These are phyloP conservation scores for Eulemur macaco DNA, from an alignment of 2,113 vertebrate genomes.

Conservation along the genomic window DNA sequence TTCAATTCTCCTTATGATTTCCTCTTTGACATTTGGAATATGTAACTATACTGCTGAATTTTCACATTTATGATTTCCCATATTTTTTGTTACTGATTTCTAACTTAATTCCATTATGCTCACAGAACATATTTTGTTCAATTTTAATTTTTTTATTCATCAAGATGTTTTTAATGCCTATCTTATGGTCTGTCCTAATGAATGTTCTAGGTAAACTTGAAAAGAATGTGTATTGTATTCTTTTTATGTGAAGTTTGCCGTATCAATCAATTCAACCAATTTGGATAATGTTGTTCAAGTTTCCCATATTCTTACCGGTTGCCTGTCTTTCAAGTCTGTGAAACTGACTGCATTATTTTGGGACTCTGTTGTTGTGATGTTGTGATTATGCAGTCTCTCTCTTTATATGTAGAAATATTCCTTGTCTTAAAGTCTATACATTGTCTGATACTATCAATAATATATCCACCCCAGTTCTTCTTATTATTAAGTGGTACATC, in stretches of 20 bases:
- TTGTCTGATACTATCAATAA: background rate
- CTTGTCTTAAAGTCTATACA: background rate
- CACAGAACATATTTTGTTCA: background rate
- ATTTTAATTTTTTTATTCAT: background rate
- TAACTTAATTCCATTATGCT: background rate
- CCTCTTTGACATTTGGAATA: background rate
- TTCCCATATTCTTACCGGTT: background rate
- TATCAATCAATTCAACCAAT: background rate
- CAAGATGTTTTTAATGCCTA: background rate
- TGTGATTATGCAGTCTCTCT: background rate
- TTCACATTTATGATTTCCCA: background rate
- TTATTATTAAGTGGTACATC: background rate
- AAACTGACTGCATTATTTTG: background rate
- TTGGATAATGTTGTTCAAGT: background rate
- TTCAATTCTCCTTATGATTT: background rate
- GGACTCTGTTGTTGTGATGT: background rate
- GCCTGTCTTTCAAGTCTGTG: background rate
- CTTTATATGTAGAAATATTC: background rate
- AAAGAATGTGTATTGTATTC: background rate
- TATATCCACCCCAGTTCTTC: background rate
- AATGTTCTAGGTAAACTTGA: background rate
- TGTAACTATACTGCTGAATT: background rate
- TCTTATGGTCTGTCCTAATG: background rate
- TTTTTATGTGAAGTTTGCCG: background rate
- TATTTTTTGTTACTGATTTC: background rate